Percentiles rank a stretch among this genome's conserved stretches.
phyloP scores from a whole-genome alignment of 2,888 invertebrate genomes.

The Oxystoma pomonae region DNA sequence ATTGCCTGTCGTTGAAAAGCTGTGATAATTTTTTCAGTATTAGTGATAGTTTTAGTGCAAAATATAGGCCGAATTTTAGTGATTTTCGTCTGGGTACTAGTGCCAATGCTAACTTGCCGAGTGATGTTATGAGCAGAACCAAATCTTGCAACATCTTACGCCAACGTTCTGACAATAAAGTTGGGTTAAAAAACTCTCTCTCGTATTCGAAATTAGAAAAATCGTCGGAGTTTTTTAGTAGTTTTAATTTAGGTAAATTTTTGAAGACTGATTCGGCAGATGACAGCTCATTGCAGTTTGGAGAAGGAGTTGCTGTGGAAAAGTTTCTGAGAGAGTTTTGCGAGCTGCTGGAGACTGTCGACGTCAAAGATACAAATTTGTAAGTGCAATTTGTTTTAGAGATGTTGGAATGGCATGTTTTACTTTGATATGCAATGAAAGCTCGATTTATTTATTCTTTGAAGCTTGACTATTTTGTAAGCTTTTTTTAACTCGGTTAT shows the following conservation, averaged over 20 bases:
- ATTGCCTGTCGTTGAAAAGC: slow-evolving; percentile 31
- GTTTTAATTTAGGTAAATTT: slow-evolving; percentile 27
- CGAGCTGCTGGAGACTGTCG: slow-evolving; percentile 63
- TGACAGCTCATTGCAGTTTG: slow-evolving; percentile 8
- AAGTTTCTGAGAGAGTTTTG: slow-evolving; percentile 57
- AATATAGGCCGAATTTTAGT: too few species aligned
- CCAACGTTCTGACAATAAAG: slow-evolving; percentile 10
- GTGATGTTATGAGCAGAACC: slow-evolving; percentile 1
- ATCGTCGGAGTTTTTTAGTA: slow-evolving; percentile 15
- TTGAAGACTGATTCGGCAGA: slow-evolving; percentile 19
- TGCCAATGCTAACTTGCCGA: background rate
- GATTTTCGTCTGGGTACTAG: background rate
- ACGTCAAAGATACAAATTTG: slow-evolving; percentile 88
- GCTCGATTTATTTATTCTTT: too few species aligned
- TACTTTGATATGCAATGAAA: too few species aligned
- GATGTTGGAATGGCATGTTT: too few species aligned
- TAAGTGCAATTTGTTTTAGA: too few species aligned
- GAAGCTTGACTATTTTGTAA: too few species aligned
- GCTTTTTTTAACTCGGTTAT: too few species aligned
- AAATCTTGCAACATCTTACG: background rate
- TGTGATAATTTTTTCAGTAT: slow-evolving; percentile 35
- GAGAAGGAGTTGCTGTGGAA: slow-evolving; percentile 39
- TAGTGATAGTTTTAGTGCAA: slow-evolving; percentile 22
- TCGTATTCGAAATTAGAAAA: slow-evolving; percentile 11
- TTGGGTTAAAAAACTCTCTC: slow-evolving; percentile 12